Base-by-base conservation (phyloP, 2,797 vertebrate species). In the Galago senegalensis region DNA sequence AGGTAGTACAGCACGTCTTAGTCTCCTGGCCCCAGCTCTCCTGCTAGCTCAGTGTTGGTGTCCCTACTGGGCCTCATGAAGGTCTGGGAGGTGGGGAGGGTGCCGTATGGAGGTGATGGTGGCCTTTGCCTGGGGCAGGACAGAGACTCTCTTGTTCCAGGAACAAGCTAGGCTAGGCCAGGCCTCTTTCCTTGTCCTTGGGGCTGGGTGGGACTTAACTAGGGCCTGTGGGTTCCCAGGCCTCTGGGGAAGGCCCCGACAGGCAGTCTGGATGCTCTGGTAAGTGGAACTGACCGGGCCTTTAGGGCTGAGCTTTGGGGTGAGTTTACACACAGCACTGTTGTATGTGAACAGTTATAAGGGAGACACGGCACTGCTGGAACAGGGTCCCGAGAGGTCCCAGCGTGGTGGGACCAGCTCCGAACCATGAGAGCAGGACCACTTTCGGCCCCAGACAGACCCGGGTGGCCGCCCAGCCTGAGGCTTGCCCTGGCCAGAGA, bases 401-500 rank as follows among this genome's bases (percentile, higher is more conserved):
- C 31, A 34, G 17, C 21, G 56, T 5, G 25, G 63, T 14, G 31
- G 56, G 73, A 3, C 82, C 29, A 16, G 16, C 46, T 27, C 49
- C 9, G 49, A 16, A 63, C 37, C 43, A 43, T 27, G 21, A 27
- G 2, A 12, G 23, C 27, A 23, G 43, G 16, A 10, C 63, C 31
- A 17, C 3, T 5, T 31, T 9, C 63, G 12, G 40, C 40, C 40
- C 40, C 40, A 43, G 40, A 43, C 40, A 95, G 96, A 94, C 91
- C 92, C 53, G 27, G 89, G 89, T 97, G 84, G 16, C 95, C 40
- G 53, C 92, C 83, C 94, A 97, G 97, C 98, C 96, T 90, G 86
- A 96, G 97, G 97, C 96, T 96, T 97, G 97, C 97, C 99, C 99
- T 98, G 94, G 73, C 97, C 97, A 98, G 99, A 98, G 99, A 98